phyloP scores from a whole-genome alignment of 1,140 invertebrate species.

The Drosophila willistoni region DNA sequence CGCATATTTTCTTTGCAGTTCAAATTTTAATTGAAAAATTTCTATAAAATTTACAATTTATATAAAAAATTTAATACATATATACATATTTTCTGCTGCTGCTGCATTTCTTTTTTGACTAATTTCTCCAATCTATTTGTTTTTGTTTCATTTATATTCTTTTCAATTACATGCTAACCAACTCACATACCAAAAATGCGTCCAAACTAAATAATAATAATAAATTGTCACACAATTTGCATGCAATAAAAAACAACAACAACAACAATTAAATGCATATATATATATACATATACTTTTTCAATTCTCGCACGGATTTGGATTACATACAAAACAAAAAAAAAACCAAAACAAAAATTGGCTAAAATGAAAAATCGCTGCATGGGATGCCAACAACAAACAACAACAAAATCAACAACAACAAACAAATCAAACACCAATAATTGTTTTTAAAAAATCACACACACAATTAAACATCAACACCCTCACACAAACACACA shows the following conservation, averaged over 20 bases:
- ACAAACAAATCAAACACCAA: conserved; percentile 13
- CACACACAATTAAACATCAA: conserved; percentile 30
- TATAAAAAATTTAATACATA: background rate
- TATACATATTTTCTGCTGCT: conserved; percentile 24
- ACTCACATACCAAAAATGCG: conserved; percentile 40
- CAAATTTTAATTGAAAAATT: background rate
- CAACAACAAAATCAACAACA: background rate
- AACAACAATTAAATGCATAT: conserved; percentile 25
- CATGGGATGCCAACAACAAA: conserved; percentile 50
- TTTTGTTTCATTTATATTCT: conserved; percentile 54
- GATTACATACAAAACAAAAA: conserved; percentile 32
- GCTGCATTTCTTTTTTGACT: conserved; percentile 6
- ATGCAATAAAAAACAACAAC: conserved; percentile 46
- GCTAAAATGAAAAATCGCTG: conserved; percentile 48
- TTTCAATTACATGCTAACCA: conserved; percentile 77
- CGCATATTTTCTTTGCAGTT: background rate
- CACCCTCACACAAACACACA: conserved; percentile 25
- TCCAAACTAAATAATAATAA: conserved; percentile 43
- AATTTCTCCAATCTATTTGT: conserved; percentile 41
- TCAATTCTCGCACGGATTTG: conserved; percentile 68
- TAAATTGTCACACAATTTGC: conserved; percentile 49
- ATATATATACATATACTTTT: conserved; percentile 43
- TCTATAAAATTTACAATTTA: background rate
- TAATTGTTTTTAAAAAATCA: conserved; percentile 22
- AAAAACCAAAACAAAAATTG: background rate